Conservation (phyloP, 2,888 invertebrate species). For the Nymphalis c-album region DNA sequence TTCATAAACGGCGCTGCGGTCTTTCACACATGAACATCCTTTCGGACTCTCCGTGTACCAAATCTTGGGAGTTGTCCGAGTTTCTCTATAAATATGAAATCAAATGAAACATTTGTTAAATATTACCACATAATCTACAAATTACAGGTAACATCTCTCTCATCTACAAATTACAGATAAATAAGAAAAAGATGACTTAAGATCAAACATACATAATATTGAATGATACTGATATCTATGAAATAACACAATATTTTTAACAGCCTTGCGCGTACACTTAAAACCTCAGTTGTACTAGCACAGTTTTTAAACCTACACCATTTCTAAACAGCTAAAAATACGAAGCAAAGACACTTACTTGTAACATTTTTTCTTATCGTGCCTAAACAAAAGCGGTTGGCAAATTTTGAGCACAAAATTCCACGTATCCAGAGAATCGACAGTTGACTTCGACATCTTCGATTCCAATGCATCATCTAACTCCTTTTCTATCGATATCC, state of each 20-base stretch:
- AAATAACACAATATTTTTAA: too few relatives aligned
- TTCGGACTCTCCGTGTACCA: conserved; percentile 70
- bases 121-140: too few relatives aligned
- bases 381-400: conserved; percentile 71
- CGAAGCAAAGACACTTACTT: conserved; percentile 51
- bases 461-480: conserved; percentile 46
- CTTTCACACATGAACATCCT: conserved; percentile 69
- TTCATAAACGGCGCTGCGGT: conserved; percentile 64
- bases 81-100: conserved; percentile 53
- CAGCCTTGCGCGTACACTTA: too few relatives aligned
- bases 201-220: too few relatives aligned
- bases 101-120: background rate
- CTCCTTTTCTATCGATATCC: conserved; percentile 59
- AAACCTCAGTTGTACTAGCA: too few relatives aligned
- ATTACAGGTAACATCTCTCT: too few relatives aligned
- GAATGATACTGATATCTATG: too few relatives aligned
- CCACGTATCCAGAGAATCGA: conserved; percentile 72
- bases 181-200: too few relatives aligned
- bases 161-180: too few relatives aligned
- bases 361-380: conserved; percentile 72
- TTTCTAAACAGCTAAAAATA: background rate
- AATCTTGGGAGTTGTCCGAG: conserved; percentile 56
- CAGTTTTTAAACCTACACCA: too few relatives aligned
- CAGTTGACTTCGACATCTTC: conserved; percentile 59
- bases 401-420: conserved; percentile 74